These are phyloP conservation scores for Callithrix jacchus DNA, from an alignment of 2,113 vertebrate genomes.

Conservation along the genomic window DNA sequence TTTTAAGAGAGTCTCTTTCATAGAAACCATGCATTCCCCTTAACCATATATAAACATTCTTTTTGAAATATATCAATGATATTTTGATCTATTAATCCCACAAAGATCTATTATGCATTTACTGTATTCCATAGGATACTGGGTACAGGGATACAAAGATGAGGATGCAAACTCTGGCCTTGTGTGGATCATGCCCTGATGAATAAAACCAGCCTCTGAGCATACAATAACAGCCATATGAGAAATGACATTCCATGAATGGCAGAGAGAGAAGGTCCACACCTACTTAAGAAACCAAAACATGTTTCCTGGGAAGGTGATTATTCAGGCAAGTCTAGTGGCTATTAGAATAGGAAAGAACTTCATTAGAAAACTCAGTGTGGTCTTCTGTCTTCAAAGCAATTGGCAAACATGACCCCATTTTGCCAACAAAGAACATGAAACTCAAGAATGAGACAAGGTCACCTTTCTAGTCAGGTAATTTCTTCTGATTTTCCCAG, in stretches of 20 bases:
- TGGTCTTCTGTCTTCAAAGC: neutral
- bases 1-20: neutral
- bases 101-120: neutral
- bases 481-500: constrained; percentile 59
- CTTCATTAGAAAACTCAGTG: neutral
- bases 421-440: neutral
- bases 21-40: neutral
- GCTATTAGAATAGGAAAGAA: neutral
- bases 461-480: neutral
- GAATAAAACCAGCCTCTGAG: neutral
- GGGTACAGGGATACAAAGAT: neutral
- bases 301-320: neutral
- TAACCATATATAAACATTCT: neutral
- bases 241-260: neutral
- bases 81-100: neutral
- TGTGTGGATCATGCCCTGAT: neutral
- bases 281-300: neutral
- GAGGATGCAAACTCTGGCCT: neutral
- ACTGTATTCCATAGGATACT: neutral
- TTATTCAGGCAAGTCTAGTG: neutral
- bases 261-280: neutral
- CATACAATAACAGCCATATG: neutral
- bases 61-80: neutral
- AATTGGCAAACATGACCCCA: neutral
- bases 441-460: neutral